A percentile compares a stretch with the other conserved stretches of the same genome.
phyloP scores from a whole-genome alignment of 2,797 vertebrate species.

The Aplochiton taeniatus region DNA sequence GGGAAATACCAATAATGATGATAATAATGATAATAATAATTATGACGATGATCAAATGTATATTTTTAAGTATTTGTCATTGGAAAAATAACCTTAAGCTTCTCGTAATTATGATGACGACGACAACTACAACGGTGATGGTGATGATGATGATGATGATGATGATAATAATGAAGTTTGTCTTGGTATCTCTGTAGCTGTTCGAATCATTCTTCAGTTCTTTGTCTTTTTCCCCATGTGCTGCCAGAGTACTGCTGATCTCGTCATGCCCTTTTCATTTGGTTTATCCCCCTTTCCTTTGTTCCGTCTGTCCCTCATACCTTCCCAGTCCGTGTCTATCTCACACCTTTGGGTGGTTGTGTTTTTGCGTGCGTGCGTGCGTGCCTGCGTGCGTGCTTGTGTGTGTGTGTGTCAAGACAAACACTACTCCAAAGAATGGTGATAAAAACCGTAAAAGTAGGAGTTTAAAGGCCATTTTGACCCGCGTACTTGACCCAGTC shows the following conservation, averaged over 20 bases:
- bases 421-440: too few relatives aligned
- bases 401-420: slow-evolving; percentile 16
- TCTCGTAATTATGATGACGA: slow-evolving; percentile 76
- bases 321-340: background rate
- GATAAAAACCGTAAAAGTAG: too few relatives aligned
- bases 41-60: slow-evolving; percentile 79
- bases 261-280: slow-evolving; percentile 33
- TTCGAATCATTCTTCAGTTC: slow-evolving; percentile 73
- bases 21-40: slow-evolving; percentile 56
- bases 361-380: slow-evolving; percentile 14
- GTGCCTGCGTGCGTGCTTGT: slow-evolving; percentile 47
- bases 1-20: slow-evolving; percentile 78
- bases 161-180: slow-evolving; percentile 73
- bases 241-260: slow-evolving; percentile 67
- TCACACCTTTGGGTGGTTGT: slow-evolving; percentile 20
- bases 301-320: background rate
- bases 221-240: slow-evolving; percentile 72
- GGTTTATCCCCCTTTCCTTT: slow-evolving; percentile 14
- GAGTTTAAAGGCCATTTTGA: too few relatives aligned
- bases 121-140: slow-evolving; percentile 44
- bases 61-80: slow-evolving; percentile 92
- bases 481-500: too few relatives aligned
- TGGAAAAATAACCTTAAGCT: slow-evolving; percentile 79
- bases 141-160: slow-evolving; percentile 46
- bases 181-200: slow-evolving; percentile 81